Conservation (phyloP, 2,797 vertebrate genomes). For the Vespertilio murinus region DNA sequence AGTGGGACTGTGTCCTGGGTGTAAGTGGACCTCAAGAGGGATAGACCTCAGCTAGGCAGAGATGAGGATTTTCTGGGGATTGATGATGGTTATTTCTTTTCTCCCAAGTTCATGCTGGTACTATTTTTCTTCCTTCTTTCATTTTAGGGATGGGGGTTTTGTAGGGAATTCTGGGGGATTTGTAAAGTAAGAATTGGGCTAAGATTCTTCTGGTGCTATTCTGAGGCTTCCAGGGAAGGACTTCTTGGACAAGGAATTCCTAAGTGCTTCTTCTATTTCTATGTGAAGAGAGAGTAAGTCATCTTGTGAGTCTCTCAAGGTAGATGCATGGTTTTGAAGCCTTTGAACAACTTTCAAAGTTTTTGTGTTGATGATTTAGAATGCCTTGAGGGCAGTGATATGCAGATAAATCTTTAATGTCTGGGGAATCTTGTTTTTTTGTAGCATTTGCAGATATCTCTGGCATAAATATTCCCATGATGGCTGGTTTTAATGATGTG, state of each 20-base stretch:
- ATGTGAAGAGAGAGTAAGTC: neutral
- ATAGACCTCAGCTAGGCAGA: neutral
- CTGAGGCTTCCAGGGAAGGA: neutral
- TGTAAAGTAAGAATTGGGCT: neutral
- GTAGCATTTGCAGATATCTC: neutral
- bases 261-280: neutral
- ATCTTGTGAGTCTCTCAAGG: neutral
- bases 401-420: neutral
- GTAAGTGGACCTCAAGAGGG: too few species aligned
- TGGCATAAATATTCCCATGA: neutral
- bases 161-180: neutral
- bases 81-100: neutral
- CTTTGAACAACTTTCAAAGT: neutral
- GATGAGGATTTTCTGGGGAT: neutral
- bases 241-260: neutral
- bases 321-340: neutral
- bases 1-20: neutral
- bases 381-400: neutral
- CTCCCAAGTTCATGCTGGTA: neutral
- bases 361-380: neutral
- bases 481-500: neutral
- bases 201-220: neutral
- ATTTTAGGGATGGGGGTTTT: neutral
- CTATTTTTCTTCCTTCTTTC: neutral
- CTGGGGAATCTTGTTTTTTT: neutral